Evolutionary conservation across 2,113 vertebrate genomes (phyloP).

Genomic region (Ptyas mucosa): DNA sequence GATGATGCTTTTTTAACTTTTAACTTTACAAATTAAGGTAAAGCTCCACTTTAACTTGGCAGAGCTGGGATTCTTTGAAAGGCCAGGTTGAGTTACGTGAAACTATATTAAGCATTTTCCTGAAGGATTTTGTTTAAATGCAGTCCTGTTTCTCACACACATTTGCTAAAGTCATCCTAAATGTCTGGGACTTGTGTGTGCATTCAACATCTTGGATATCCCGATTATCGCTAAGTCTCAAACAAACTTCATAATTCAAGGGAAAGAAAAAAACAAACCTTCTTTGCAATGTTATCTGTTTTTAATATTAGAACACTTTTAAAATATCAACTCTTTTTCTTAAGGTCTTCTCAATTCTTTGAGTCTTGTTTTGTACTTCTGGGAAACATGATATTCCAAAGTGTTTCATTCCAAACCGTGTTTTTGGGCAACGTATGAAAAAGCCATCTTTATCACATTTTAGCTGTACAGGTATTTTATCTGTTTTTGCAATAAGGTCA

Average conservation of each 20-base stretch:
- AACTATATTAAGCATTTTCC: too few species aligned
- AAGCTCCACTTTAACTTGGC: not conserved
- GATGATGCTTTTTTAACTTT: not conserved
- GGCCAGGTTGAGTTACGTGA: not conserved
- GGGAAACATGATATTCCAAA: not conserved
- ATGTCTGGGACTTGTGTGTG: not conserved
- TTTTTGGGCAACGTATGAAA: slow-evolving; percentile 19
- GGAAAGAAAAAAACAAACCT: too few species aligned
- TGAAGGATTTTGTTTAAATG: not conserved
- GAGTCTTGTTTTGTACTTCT: not conserved
- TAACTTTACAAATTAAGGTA: not conserved
- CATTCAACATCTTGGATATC: not conserved
- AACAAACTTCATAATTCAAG: not conserved
- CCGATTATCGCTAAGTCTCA: not conserved
- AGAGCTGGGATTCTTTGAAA: not conserved
- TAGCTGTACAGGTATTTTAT: not conserved
- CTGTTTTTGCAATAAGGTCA: slow-evolving; percentile 46
- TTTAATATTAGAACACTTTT: not conserved
- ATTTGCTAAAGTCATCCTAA: not conserved
- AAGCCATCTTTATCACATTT: not conserved
- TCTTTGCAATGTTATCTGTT: not conserved
- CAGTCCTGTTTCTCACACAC: too few species aligned
- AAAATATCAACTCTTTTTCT: not conserved
- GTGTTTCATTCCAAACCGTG: not conserved
- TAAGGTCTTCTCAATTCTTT: not conserved